Evolutionary conservation across 2,113 vertebrate genomes (phyloP).

Genomic region (Lepisosteus oculatus): DNA sequence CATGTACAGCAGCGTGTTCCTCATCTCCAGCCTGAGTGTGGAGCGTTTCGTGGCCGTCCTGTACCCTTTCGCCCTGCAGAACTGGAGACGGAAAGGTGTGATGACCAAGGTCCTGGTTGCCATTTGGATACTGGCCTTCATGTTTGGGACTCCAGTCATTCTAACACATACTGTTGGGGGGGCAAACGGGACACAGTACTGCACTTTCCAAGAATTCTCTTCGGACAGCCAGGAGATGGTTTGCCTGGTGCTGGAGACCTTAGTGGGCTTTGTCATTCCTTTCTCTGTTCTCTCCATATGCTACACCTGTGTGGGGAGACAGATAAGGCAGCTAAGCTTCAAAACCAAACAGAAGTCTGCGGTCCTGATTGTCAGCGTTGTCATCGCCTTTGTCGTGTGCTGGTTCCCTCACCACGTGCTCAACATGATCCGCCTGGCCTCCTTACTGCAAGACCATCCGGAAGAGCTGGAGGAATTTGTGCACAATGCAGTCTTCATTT

Average conservation of each 20-base stretch:
- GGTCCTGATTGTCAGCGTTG: constrained; percentile 62
- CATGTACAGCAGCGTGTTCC: constrained; percentile 70
- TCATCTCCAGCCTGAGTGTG: constrained; percentile 69
- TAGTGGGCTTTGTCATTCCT: constrained; percentile 67
- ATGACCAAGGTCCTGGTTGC: constrained; percentile 51
- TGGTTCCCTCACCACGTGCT: constrained; percentile 68
- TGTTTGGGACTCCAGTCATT: constrained; percentile 63
- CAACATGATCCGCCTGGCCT: constrained; percentile 32
- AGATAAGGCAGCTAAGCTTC: constrained; percentile 65
- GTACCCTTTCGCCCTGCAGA: constrained; percentile 53
- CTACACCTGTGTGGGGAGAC: constrained; percentile 63
- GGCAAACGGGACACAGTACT: constrained; percentile 36
- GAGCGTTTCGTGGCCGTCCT: constrained; percentile 64
- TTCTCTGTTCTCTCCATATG: constrained; percentile 60
- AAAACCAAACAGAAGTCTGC: constrained; percentile 65
- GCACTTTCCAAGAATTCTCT: constrained; percentile 46
- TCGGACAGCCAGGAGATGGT: constrained; percentile 49
- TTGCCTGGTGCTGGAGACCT: constrained; percentile 57
- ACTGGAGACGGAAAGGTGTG: constrained; percentile 56
- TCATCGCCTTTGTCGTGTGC: constrained; percentile 62
- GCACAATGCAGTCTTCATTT: constrained; percentile 8
- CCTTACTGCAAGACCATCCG: constrained; percentile 2
- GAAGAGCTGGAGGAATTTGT: neutral
- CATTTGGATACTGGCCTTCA: constrained; percentile 54
- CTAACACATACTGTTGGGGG: constrained; percentile 43